Evolutionary conservation across 2,113 vertebrate species (phyloP), one percentile per base, ranked within the genome.

Genomic region (Tinamus guttatus): DNA sequence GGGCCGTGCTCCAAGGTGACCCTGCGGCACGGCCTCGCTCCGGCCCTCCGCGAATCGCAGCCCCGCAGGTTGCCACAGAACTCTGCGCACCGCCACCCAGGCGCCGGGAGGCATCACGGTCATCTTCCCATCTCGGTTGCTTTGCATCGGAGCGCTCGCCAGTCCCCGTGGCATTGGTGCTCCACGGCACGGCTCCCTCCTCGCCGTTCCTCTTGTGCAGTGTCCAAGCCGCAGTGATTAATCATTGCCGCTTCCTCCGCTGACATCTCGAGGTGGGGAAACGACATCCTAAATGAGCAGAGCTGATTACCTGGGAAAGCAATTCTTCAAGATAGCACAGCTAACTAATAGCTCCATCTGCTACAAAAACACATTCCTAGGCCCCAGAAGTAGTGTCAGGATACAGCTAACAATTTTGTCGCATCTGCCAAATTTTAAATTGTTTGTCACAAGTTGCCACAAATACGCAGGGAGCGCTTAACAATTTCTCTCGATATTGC

Each of bases 241-340:
- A 98, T 98, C 98, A 98, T 98, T 94, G 94, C 93, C 49, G 96
- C 97, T 97, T 97, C 98, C 97, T 43, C 63, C 89, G 93, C 95
- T 98, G 98, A 98, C 98, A 98, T 78, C 91, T 88, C 69, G 95
- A 97, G 97, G 97, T 96, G 95, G 98, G 97, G 95, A 97, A 98
- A 98, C 95, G 96, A 98, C 97, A 98, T 97, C 97, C 97, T 97
- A 98, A 98, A 98, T 97, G 98, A 98, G 98, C 97, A 97, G 96
- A 97, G 98, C 98, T 98, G 98, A 98, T 98, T 98, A 98, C 98
- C 98, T 98, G 98, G 98, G 98, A 99, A 98, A 98, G 98, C 97
- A 98, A 98, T 98, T 98, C 96, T 98, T 98, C 96, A 98, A 97
- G 98, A 98, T 85, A 98, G 97, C 97, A 93, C 96, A 49, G 97